phyloP scores from a whole-genome alignment of 2,888 invertebrate genomes.

The Drosophila mulleri region DNA sequence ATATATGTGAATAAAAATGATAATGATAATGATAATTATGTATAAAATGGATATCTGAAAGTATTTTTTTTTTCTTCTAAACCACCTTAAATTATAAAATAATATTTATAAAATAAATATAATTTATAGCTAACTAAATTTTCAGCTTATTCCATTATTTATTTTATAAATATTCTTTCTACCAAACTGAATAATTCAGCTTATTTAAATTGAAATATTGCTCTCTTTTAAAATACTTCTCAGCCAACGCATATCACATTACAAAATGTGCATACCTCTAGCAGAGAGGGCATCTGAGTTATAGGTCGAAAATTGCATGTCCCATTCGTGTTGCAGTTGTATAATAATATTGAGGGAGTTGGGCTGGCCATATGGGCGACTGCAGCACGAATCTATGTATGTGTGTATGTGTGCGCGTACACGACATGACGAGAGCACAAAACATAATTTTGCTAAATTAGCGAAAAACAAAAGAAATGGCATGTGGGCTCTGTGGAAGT shows the following conservation, averaged over 20 bases:
- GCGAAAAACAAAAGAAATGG: conserved; percentile 80
- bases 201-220: too few relatives aligned
- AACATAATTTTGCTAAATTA: conserved; percentile 82
- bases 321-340: conserved; percentile 68
- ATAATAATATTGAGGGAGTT: conserved; percentile 47
- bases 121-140: too few relatives aligned
- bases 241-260: neutral
- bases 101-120: too few relatives aligned
- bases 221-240: too few relatives aligned
- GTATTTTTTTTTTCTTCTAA: too few relatives aligned
- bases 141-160: too few relatives aligned
- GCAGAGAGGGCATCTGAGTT: neutral
- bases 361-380: conserved; percentile 17
- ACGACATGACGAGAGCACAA: conserved; percentile 58
- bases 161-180: too few relatives aligned
- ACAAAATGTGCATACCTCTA: neutral
- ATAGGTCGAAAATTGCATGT: conserved; percentile 66
- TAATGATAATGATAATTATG: too few relatives aligned
- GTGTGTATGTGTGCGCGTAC: conserved; percentile 17
- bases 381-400: conserved; percentile 50
- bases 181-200: too few relatives aligned
- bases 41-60: too few relatives aligned
- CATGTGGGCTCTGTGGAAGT: conserved; percentile 33
- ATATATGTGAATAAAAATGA: too few relatives aligned
- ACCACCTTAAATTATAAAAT: too few relatives aligned